Percentiles rank a stretch among this genome's conserved stretches.
Evolutionary conservation across 2,113 vertebrate genomes (phyloP).

Genomic region (Caranx melampygus): DNA sequence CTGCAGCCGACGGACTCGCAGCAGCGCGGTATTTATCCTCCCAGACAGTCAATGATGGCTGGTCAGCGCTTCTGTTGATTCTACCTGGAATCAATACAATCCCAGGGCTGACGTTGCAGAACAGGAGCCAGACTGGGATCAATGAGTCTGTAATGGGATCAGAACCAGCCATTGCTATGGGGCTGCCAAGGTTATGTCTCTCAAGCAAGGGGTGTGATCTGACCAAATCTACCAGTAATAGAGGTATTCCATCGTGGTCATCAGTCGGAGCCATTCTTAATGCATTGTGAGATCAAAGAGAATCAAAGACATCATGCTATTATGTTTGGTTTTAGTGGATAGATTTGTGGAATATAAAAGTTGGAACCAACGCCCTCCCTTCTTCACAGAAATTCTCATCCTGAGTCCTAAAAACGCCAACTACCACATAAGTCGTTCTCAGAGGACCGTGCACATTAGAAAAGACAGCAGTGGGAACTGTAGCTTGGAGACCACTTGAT

Average conservation of each 20-base stretch:
- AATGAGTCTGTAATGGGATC: slow-evolving; percentile 68
- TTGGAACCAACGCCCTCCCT: background rate
- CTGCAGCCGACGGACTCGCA: slow-evolving; percentile 18
- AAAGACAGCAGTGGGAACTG: slow-evolving; percentile 9
- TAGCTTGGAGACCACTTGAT: slow-evolving; percentile 39
- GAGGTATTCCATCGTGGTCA: background rate
- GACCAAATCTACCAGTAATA: slow-evolving; percentile 11
- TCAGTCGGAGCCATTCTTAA: background rate
- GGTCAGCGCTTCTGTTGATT: slow-evolving; percentile 67
- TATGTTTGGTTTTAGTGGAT: background rate
- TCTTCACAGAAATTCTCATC: background rate
- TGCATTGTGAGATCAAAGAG: background rate
- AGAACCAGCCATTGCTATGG: slow-evolving; percentile 40
- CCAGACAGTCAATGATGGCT: slow-evolving; percentile 48
- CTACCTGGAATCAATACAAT: slow-evolving; percentile 66
- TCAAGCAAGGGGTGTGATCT: slow-evolving; percentile 20
- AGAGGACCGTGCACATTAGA: background rate
- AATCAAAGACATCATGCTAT: background rate
- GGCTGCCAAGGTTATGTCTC: slow-evolving; percentile 50
- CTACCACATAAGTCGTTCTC: background rate
- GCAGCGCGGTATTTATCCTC: slow-evolving; percentile 46
- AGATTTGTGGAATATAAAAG: background rate
- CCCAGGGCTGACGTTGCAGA: slow-evolving; percentile 66
- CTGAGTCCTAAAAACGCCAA: background rate
- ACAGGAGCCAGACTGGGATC: slow-evolving; percentile 60